Evolutionary conservation across 2,888 invertebrate species (phyloP), one percentile per base, ranked within the genome.

Genomic region (Ormyrus rosae): DNA sequence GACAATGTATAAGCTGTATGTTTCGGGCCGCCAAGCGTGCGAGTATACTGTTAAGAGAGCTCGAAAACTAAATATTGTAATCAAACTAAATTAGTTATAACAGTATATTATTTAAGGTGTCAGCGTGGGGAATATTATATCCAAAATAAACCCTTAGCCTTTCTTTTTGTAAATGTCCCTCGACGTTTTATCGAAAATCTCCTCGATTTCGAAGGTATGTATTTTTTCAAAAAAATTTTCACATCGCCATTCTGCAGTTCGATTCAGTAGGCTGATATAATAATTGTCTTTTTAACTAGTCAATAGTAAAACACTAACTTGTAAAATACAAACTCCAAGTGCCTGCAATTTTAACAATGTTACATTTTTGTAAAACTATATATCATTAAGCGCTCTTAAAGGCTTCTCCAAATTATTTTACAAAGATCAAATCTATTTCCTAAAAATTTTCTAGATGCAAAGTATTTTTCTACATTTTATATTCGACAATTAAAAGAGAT

Each of bases 241-340:
- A 34, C 34, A 34, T 64, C 6, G 13, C 65, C 65, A 55, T 68
- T 75, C 13, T 63, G 71, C 60, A 51, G 48, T 61, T 78, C 48
- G 65, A 63, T 70, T 10, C 50, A 70, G 81, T 76, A 72, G 83
- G 83, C 81, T 34, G 3, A 34, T 34, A 34, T 2, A 84, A 69
- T 85, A 85, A 84, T 87, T 86, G 86, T 86, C 88, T 88, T 88
- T 89, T 84, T 86, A 86, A 89, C 89, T 89, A 89, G 89, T 89
- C 89, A 89, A 88, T 86, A 81, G 83, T 83, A 83, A 80, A 83
- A 81, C 82, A 84, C 65, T 78, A 79, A 76, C 70, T 68, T 76
- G 78, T 82, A 74, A 80, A 78, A 67, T 74, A 56, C 13, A 78
- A 69, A 77, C 60, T 48, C n/a, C 60, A 72, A 34, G 72, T 73